Evolutionary conservation across 2,113 vertebrate species (phyloP), one percentile per base, ranked within the genome.

Genomic region (Onychostruthus taczanowskii): DNA sequence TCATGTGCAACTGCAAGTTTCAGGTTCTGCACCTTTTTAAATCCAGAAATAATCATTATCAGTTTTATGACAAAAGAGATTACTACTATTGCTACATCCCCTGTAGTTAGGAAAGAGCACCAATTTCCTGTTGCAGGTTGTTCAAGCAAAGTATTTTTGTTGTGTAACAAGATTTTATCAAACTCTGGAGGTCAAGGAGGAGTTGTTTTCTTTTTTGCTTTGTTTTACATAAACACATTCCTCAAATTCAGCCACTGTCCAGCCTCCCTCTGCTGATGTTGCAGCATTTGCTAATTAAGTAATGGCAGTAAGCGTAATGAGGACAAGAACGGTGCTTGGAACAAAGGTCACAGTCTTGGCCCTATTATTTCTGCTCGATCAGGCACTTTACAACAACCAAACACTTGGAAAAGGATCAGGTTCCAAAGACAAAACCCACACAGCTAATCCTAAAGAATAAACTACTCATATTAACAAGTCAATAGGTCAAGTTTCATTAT

Each of bases 401-500:
- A 78, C 22, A 21, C 87, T 72, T 47, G 21, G 52, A 39, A 43
- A 73, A 85, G 53, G 74, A 91, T 91, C 49, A 58, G 11, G 66
- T 75, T 95, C 73, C 93, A 76, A 56, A 47, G 61, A 52, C 52
- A 89, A 84, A 94, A 43, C 21, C 70, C 62, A 64, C 63, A 50
- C 68, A 66, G 53, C 46, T 23, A 47, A 59, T 39, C 35, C 61
- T 80, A 26, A 69, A 76, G 75, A 90, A 76, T 33, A 68, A 96
- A 78, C 67, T 30, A 30, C 77, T 93, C 68, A 6, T 76, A 77
- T 47, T 86, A 74, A 76, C 43, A 63, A 72, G 39, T 33, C 90
- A 86, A 41, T 33, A 90, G 78, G 82, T 80, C 72, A 90, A 47
- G 49, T 89, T 87, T 59, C 83, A 87, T 93, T 90, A 67, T 77